Conservation (phyloP, 2,797 vertebrate genomes). For the Catharus ustulatus region DNA sequence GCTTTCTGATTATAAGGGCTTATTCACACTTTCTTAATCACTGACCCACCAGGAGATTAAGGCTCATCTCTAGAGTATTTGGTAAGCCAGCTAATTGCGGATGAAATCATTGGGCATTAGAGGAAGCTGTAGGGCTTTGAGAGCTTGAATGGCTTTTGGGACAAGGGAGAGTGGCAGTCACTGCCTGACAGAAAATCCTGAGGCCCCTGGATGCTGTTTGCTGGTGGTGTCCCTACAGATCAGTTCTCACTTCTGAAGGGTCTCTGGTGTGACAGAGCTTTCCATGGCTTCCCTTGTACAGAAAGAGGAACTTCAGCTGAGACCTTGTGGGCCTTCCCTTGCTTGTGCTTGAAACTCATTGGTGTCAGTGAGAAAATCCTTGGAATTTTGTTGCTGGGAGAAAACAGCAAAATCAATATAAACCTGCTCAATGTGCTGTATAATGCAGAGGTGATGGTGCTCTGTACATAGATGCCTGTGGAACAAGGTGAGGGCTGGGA, state of each 20-base stretch:
- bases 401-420: fast-evolving
- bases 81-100: neutral
- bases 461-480: fast-evolving
- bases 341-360: neutral
- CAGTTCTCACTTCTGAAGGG: neutral
- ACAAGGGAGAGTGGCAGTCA: neutral
- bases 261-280: neutral
- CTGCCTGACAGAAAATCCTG: neutral
- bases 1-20: neutral
- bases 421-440: neutral
- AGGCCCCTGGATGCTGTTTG: neutral
- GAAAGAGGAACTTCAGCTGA: neutral
- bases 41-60: conserved; percentile 4
- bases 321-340: neutral
- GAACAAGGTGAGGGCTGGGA: neutral
- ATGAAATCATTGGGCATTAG: neutral
- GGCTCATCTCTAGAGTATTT: conserved; percentile 1
- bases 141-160: neutral
- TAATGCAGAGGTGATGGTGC: fast-evolving
- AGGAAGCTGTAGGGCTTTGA: neutral
- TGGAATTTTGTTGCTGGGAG: neutral
- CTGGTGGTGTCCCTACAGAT: neutral
- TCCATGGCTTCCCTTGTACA: neutral
- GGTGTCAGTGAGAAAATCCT: neutral
- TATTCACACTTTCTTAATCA: neutral